Conservation (phyloP, 1,140 invertebrate species). For the Micrasema minimum region DNA sequence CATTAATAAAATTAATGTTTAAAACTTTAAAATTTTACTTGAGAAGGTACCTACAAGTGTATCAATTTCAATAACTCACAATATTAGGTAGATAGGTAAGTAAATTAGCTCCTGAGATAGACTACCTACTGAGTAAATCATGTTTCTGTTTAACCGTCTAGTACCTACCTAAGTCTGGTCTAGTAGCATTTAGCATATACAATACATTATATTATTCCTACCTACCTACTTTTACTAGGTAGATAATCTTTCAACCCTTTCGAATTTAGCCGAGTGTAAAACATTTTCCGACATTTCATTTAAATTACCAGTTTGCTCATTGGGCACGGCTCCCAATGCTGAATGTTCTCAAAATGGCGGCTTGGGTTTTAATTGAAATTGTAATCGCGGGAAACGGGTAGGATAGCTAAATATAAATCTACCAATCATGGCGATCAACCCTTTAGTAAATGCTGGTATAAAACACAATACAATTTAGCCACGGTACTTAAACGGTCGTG, state of each 20-base stretch:
- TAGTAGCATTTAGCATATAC: too few relatives aligned
- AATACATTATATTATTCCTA: too few relatives aligned
- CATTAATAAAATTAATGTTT: too few relatives aligned
- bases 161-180: too few relatives aligned
- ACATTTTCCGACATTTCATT: conserved; percentile 38
- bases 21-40: too few relatives aligned
- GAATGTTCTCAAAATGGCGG: conserved; percentile 43
- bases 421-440: conserved; percentile 47
- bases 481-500: not conserved
- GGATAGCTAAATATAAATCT: conserved; percentile 45
- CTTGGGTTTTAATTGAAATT: conserved; percentile 50
- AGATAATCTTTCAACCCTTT: conserved; percentile 24
- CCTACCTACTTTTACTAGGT: too few relatives aligned
- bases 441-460: conserved; percentile 45
- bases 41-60: too few relatives aligned
- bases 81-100: too few relatives aligned
- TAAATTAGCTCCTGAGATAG: too few relatives aligned
- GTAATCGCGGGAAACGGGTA: conserved; percentile 40
- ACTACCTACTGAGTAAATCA: too few relatives aligned
- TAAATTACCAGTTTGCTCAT: conserved; percentile 10
- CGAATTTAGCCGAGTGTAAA: conserved; percentile 18
- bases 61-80: too few relatives aligned
- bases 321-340: not conserved
- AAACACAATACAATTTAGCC: conserved; percentile 13
- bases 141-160: too few relatives aligned